Evolutionary conservation across 1,140 invertebrate species (phyloP).

Genomic region (Triops cancriformis): DNA sequence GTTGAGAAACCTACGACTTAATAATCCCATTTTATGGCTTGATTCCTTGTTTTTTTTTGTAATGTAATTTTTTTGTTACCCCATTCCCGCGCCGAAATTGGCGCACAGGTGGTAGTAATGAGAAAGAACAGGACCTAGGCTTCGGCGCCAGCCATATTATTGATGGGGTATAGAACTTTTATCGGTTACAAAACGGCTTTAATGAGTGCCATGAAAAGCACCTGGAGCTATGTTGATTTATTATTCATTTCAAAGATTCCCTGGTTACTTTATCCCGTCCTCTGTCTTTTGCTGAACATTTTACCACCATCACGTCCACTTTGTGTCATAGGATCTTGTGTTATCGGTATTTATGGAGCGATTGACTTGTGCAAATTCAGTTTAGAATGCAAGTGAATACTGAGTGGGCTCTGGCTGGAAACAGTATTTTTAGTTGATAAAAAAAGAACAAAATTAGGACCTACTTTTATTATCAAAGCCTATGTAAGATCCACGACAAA

Average conservation of each 20-base stretch:
- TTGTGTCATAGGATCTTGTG: background rate
- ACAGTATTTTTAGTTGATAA: background rate
- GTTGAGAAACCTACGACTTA: too few species aligned
- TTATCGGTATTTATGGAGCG: background rate
- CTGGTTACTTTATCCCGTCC: constrained; percentile 3
- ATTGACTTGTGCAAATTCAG: background rate
- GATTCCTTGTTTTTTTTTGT: too few species aligned
- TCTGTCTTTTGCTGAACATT: background rate
- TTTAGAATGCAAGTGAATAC: background rate
- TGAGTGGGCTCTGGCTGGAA: background rate
- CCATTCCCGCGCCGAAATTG: background rate
- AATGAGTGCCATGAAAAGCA: constrained; percentile 4
- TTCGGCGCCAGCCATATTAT: background rate
- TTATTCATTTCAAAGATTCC: background rate
- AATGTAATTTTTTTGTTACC: too few species aligned
- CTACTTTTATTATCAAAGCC: background rate
- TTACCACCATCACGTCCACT: constrained; percentile 2
- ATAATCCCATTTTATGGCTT: too few species aligned
- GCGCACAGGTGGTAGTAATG: background rate
- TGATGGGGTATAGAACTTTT: background rate
- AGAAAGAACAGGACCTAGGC: background rate
- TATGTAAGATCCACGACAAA: background rate
- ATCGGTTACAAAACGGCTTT: background rate
- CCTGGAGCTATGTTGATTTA: background rate
- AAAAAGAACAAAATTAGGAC: background rate